Evolutionary conservation across 2,113 vertebrate species (phyloP).

Genomic region (Paraplagusia blochii): DNA sequence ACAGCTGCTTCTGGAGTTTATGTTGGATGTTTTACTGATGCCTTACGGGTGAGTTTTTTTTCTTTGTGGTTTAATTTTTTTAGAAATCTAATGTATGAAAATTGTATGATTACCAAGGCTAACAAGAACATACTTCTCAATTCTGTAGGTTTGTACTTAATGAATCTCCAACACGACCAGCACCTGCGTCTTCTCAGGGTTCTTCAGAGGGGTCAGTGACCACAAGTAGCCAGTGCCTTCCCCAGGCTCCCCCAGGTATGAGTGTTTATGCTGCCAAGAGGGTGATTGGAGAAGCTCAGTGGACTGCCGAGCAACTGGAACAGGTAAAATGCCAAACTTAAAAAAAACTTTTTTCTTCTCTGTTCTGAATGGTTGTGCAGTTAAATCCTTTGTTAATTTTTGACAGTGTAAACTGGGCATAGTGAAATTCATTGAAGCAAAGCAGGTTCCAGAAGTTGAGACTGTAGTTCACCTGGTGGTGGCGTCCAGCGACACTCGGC

Average conservation of each 20-base stretch:
- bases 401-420: conserved; percentile 94
- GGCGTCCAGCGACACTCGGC: conserved; percentile 94
- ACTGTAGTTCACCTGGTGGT: conserved; percentile 93
- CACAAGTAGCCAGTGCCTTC: conserved; percentile 77
- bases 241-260: conserved; percentile 95
- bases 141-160: conserved; percentile 87
- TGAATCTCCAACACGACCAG: conserved; percentile 88
- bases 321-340: conserved; percentile 77
- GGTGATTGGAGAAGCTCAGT: conserved; percentile 92
- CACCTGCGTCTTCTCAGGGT: conserved; percentile 79
- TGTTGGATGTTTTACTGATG: conserved; percentile 98
- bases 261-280: conserved; percentile 95
- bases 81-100: not conserved
- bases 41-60: conserved; percentile 88
- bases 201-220: conserved; percentile 69
- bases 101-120: not conserved
- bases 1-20: conserved; percentile 95
- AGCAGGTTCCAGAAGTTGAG: conserved; percentile 94
- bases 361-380: not conserved
- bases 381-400: not conserved
- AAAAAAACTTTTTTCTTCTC: not conserved
- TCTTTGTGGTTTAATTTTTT: not conserved
- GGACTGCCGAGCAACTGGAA: conserved; percentile 94
- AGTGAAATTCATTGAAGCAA: conserved; percentile 95
- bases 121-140: not conserved